Base-by-base conservation (phyloP, 1,140 invertebrate genomes). In the Odontomachus brunneus region DNA sequence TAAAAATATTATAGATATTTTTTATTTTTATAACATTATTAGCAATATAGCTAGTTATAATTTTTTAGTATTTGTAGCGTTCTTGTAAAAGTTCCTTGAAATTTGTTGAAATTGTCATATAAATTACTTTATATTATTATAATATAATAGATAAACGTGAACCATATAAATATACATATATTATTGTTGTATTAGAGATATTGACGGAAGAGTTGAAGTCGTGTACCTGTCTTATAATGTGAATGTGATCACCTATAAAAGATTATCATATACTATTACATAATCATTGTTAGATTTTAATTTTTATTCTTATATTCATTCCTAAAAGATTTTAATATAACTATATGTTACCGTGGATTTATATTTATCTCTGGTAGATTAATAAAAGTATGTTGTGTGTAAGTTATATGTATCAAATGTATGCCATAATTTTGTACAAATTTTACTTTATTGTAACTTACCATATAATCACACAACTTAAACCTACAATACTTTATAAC, bases 371-470 rank as follows among this genome's bases (percentile, higher is more conserved):
- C 48, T 38, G 14, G 38, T 59, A 48, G 71, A 71, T 4, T 81
- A 49, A 60, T 29, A 59, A 72, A 72, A 59, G 19, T 15, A 71
- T 67, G 9, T 57, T 72, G 3, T 60, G 12, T 26, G 38, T 33
- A 33, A 33, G 2, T 57, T 15, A 57, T 22, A 19, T 38, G 57
- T 0, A 60, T 73, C 33, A 11, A 72, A 26, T 72, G 51, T 81
- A 81, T 48, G 38, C 4, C 26, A 33, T 73, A 74, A 63, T 82
- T 44, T 74, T 53, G 44, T 62, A 82, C 55, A 82, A 49, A 71
- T 82, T 81, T 57, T 80, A 26, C 55, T 44, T 57, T 44, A 71
- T 71, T 71, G 26, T 44, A 24, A 33, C 5, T 33, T 69, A 69
- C 0, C n/a, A n/a, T n/a, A n/a, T n/a, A n/a, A n/a, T n/a, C n/a